These are phyloP conservation scores for Enhydra lutris DNA, from an alignment of 2,113 vertebrate species.

Conservation along the genomic window DNA sequence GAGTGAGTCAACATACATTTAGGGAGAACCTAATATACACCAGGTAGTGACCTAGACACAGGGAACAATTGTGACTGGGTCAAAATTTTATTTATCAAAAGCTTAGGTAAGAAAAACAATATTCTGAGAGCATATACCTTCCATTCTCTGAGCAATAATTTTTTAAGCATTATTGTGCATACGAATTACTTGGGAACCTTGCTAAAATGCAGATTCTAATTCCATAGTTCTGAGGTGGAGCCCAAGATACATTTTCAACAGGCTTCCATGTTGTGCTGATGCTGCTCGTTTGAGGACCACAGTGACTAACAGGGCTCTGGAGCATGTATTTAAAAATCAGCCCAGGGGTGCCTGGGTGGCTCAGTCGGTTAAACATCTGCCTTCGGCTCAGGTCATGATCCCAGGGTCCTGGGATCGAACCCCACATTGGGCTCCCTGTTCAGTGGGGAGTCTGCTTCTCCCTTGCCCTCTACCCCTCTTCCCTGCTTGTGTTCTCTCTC, in stretches of 20 bases:
- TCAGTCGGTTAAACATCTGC: background rate
- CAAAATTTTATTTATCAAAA: background rate
- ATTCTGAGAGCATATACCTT: background rate
- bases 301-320: background rate
- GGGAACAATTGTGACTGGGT: background rate
- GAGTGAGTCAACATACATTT: background rate
- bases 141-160: background rate
- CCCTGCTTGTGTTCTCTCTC: background rate
- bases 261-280: background rate
- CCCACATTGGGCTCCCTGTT: background rate
- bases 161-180: background rate
- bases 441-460: background rate
- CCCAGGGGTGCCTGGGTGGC: background rate
- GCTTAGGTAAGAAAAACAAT: background rate
- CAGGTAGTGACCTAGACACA: background rate
- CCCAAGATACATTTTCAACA: background rate
- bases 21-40: background rate
- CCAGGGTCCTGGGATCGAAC: background rate
- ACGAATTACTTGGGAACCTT: background rate
- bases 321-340: background rate
- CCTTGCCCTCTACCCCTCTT: background rate
- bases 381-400: background rate
- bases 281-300: background rate
- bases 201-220: background rate
- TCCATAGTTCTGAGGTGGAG: background rate